These are phyloP conservation scores for Cydia amplana DNA, from an alignment of 1,140 invertebrate genomes.

Conservation along the genomic window DNA sequence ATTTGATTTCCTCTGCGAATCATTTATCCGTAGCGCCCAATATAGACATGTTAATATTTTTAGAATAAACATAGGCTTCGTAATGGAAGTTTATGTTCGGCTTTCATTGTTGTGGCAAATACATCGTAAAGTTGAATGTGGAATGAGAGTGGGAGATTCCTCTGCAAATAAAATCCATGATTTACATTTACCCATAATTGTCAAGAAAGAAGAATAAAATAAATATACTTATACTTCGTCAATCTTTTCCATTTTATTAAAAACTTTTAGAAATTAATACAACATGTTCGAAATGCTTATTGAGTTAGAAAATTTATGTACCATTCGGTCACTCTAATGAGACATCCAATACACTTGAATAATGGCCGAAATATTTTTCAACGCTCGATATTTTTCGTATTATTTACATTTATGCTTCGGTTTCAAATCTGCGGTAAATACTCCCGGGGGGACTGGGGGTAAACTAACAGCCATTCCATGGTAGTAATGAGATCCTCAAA, in stretches of 20 bases:
- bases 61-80: conserved; percentile 7
- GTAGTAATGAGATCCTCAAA: no score
- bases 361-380: background rate
- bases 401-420: background rate
- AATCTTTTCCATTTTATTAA: no score
- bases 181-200: background rate
- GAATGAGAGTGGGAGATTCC: background rate
- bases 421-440: background rate
- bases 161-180: background rate
- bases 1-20: conserved; percentile 23
- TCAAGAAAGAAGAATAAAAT: background rate
- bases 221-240: no score
- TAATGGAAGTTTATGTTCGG: conserved; percentile 7
- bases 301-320: no score
- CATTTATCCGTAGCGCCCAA: conserved; percentile 11
- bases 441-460: no score
- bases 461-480: no score
- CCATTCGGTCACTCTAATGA: no score
- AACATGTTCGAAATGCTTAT: no score
- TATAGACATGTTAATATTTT: conserved; percentile 4
- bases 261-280: no score
- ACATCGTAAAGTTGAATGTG: conserved; percentile 25
- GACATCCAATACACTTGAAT: no score
- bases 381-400: background rate
- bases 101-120: background rate